Evolutionary conservation across 2,888 invertebrate genomes (phyloP).

Genomic region (Oscheius sp.): DNA sequence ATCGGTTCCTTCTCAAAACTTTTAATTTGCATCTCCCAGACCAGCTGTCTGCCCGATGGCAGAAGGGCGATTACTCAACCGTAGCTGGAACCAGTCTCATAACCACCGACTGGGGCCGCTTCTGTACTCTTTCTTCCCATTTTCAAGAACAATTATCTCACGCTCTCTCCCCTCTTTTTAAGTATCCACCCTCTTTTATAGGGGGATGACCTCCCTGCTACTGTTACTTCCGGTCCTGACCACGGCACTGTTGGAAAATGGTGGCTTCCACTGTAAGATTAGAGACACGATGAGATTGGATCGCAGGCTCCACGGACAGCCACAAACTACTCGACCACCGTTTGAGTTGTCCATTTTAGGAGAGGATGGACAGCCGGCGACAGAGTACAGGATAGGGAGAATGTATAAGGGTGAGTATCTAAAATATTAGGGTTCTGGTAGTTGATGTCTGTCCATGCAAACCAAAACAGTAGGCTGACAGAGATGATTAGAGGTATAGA

Average conservation of each 20-base stretch:
- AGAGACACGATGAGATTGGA: constrained; percentile 29
- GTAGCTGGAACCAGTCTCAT: no score
- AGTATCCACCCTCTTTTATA: not conserved
- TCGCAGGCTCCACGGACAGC: constrained; percentile 43
- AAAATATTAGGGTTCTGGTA: not conserved
- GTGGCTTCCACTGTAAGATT: constrained; percentile 33
- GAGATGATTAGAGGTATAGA: no score
- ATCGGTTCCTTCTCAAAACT: no score
- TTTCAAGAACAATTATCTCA: not conserved
- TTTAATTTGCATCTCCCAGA: no score
- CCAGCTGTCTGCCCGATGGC: no score
- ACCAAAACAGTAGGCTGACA: no score
- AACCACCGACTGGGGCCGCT: no score
- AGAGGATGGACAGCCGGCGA: constrained; percentile 39
- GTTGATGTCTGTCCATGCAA: no score
- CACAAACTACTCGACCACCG: constrained; percentile 49
- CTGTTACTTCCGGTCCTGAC: not conserved
- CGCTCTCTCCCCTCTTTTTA: not conserved
- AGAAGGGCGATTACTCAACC: no score
- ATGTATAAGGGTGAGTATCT: constrained; percentile 44
- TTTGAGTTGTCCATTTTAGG: constrained; percentile 51
- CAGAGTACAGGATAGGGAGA: constrained; percentile 44
- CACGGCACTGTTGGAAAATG: constrained; percentile 23
- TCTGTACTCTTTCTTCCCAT: no score
- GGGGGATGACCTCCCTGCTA: not conserved